These are phyloP conservation scores for Uropsilus gracilis DNA, from an alignment of 2,113 vertebrate genomes.

Conservation along the genomic window DNA sequence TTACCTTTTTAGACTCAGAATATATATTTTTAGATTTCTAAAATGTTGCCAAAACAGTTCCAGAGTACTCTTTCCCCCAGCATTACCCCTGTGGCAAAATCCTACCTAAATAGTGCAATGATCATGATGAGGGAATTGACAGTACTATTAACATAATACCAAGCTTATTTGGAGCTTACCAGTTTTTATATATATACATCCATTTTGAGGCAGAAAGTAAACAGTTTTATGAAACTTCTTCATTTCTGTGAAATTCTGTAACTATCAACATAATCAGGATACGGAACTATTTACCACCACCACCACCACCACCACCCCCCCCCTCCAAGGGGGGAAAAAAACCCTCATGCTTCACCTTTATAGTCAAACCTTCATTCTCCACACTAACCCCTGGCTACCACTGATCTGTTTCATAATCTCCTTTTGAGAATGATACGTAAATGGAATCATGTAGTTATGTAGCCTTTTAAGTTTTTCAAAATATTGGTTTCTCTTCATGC, in stretches of 20 bases:
- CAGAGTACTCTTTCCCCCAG: not conserved
- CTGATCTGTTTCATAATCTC: not conserved
- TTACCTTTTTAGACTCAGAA: not conserved
- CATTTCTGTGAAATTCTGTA: not conserved
- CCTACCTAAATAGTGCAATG: not conserved
- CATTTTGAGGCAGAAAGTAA: not conserved
- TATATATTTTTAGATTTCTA: not conserved
- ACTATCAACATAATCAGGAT: not conserved
- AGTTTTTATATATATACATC: not conserved
- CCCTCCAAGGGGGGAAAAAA: not conserved
- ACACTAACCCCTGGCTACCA: not conserved
- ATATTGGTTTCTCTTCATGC: slow-evolving; percentile 1
- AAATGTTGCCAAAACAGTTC: not conserved
- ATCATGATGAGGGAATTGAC: not conserved
- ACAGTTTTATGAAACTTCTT: not conserved
- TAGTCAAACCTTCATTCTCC: not conserved
- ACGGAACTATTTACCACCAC: not conserved
- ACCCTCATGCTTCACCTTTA: not conserved
- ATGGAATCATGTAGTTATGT: not conserved
- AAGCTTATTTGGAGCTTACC: not conserved
- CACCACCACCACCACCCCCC: no score
- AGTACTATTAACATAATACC: not conserved
- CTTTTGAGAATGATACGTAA: not conserved
- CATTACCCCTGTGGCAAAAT: not conserved
- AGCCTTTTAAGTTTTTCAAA: not conserved